Evolutionary conservation across 2,113 vertebrate genomes (phyloP), one percentile per base, ranked within the genome.

Genomic region (Probosciger aterrimus): DNA sequence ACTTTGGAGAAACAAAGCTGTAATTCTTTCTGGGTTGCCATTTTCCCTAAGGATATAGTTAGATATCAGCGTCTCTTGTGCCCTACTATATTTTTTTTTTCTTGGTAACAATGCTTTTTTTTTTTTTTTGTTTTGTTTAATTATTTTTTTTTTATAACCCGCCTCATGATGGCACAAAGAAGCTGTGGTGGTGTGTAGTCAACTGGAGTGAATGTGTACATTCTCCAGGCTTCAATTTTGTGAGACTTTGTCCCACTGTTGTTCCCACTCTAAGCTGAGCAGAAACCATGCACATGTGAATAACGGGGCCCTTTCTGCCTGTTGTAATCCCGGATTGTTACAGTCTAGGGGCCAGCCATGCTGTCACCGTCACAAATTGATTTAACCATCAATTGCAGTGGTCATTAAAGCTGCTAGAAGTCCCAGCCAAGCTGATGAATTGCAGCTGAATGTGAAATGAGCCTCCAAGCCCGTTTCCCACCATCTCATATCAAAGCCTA

Each of bases 361-460:
- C 98, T 98, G 98, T 99, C 99, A 99, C 99, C 99, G 96, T 98
- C 98, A 98, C 99, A 97, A 99, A 99, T 99, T 98, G 98, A 99
- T 99, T 99, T 98, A 99, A 99, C 98, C 98, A 98, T 99, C 99
- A 99, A 98, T 99, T 98, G 98, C 98, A 97, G 97, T 96, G 96
- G 98, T 98, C 98, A 98, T 99, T 99, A 98, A 98, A 98, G 97
- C 98, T 97, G 98, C 97, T 97, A 97, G 97, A 96, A 98, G 97
- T 98, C 97, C 97, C 96, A 97, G 97, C 98, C 98, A 96, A 98
- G 98, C 98, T 98, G 98, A 98, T 98, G 98, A 98, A 98, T 98
- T 98, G 97, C 97, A 96, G 93, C 98, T 98, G 98, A 99, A 99
- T 98, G 98, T 98, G 98, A 98, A 98, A 98, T 97, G 98, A 98